phyloP scores from a whole-genome alignment of 2,888 invertebrate species.

The Leptopilina drosophilae region DNA sequence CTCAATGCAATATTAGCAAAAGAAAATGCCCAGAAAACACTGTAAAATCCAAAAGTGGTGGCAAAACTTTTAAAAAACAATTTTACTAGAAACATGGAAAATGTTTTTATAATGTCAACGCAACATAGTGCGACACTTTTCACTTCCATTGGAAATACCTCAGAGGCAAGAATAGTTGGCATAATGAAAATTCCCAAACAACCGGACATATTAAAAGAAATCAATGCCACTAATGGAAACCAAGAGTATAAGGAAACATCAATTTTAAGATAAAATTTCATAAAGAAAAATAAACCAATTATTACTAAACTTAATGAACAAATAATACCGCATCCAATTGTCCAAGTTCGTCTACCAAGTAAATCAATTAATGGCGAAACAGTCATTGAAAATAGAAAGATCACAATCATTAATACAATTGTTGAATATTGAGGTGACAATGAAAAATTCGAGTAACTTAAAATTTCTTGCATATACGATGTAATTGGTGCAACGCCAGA shows the following conservation, averaged over 20 bases:
- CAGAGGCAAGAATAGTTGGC: slow-evolving; percentile 82
- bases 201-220: slow-evolving; percentile 81
- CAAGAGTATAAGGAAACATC: slow-evolving; percentile 78
- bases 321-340: slow-evolving; percentile 78
- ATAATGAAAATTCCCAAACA: slow-evolving; percentile 82
- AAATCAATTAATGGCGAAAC: slow-evolving; percentile 81
- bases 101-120: slow-evolving; percentile 81
- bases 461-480: slow-evolving; percentile 82
- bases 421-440: slow-evolving; percentile 78
- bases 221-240: slow-evolving; percentile 81
- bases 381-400: slow-evolving; percentile 79
- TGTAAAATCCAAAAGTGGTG: slow-evolving; percentile 78
- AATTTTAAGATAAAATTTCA: slow-evolving; percentile 77
- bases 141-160: slow-evolving; percentile 82
- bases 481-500: slow-evolving; percentile 81
- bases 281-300: slow-evolving; percentile 80
- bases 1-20: slow-evolving; percentile 72
- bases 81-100: slow-evolving; percentile 81
- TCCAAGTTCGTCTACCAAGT: slow-evolving; percentile 81
- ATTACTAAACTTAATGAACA: slow-evolving; percentile 79
- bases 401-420: slow-evolving; percentile 79
- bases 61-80: slow-evolving; percentile 80
- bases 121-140: slow-evolving; percentile 83
- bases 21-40: slow-evolving; percentile 80
- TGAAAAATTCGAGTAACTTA: slow-evolving; percentile 79